Evolutionary conservation across 2,113 vertebrate genomes (phyloP).

Genomic region (Gopherus evgoodei): DNA sequence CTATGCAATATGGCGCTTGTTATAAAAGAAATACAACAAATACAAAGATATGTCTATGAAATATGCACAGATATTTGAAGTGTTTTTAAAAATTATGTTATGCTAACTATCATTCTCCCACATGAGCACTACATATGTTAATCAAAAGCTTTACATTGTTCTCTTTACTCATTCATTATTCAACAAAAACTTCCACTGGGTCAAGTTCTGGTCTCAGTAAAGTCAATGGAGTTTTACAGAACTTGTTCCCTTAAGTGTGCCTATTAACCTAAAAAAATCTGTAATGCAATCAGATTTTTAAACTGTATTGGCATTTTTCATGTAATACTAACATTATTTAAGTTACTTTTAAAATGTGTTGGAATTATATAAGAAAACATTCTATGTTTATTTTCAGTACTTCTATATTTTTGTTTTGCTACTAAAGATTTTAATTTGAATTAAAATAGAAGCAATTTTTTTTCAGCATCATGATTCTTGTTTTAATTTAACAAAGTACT

Average conservation of each 20-base stretch:
- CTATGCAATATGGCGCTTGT: not conserved
- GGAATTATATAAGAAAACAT: not conserved
- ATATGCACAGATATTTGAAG: not conserved
- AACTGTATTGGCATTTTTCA: not conserved
- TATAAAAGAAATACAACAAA: not conserved
- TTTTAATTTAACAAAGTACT: slow-evolving; percentile 13
- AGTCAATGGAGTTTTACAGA: not conserved
- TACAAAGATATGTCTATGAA: not conserved
- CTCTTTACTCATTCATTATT: not conserved
- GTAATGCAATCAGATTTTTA: not conserved
- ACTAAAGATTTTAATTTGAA: not conserved
- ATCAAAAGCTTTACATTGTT: not conserved
- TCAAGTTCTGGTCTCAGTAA: not conserved
- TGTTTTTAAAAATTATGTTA: not conserved
- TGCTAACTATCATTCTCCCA: not conserved
- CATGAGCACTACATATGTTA: not conserved
- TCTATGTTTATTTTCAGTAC: not conserved
- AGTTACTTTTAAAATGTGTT: not conserved
- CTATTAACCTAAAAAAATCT: not conserved
- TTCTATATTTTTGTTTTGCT: not conserved
- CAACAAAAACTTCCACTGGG: not conserved
- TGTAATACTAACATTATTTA: not conserved
- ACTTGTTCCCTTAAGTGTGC: not conserved
- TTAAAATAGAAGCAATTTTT: not conserved
- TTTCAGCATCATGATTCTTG: not conserved